Evolutionary conservation across 2,888 invertebrate genomes (phyloP).

Genomic region (Parnassius mnemosyne): DNA sequence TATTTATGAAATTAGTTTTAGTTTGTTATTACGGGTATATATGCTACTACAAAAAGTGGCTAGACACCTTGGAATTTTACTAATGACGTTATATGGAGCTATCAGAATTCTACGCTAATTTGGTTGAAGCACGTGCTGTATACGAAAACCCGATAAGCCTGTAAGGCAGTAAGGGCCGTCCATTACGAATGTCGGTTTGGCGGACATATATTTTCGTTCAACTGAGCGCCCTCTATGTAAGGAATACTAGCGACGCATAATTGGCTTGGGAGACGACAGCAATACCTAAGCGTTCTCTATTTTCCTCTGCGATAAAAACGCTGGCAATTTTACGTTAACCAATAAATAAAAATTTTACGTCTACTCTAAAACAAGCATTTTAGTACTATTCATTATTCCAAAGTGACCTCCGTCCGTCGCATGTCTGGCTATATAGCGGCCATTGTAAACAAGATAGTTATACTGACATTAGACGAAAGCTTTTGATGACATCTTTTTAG

Average conservation of each 20-base stretch:
- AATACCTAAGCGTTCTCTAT: not conserved
- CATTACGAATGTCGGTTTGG: not conserved
- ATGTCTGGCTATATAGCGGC: too few species aligned
- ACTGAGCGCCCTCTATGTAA: not conserved
- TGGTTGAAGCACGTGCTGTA: not conserved
- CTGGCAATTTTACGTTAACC: not conserved
- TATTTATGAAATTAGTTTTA: too few species aligned
- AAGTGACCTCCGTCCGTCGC: not conserved
- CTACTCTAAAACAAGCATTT: conserved; percentile 1
- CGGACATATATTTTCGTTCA: conserved; percentile 2
- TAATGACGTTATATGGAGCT: too few species aligned
- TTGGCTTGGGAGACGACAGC: conserved; percentile 1
- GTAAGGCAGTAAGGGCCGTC: conserved; percentile 1
- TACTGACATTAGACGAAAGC: too few species aligned
- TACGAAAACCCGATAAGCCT: not conserved
- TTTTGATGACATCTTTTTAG: too few species aligned
- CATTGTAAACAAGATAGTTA: too few species aligned
- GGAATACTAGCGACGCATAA: conserved; percentile 8
- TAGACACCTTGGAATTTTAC: too few species aligned
- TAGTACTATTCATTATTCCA: not conserved
- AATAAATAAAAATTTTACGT: not conserved
- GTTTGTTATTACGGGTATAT: too few species aligned
- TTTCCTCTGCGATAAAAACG: not conserved
- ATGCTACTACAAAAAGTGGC: too few species aligned
- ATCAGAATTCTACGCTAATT: not conserved